phyloP scores from a whole-genome alignment of 2,797 vertebrate genomes.

The Tarsius wallacei region DNA sequence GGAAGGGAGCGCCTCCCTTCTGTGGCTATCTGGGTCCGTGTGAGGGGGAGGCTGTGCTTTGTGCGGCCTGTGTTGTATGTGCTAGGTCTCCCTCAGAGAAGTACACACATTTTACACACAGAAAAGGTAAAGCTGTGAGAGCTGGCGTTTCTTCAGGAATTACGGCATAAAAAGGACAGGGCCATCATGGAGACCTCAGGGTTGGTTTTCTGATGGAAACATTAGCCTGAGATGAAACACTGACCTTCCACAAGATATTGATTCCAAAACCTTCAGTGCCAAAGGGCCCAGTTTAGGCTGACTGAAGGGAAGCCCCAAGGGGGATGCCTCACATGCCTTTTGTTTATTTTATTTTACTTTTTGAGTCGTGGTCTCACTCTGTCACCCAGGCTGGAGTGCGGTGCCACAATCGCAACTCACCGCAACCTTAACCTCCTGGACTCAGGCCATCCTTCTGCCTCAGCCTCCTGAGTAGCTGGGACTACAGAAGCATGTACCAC shows the following conservation, averaged over 20 bases:
- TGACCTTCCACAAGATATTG: background rate
- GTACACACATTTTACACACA: background rate
- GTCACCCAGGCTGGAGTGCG: too few species aligned
- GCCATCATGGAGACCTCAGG: background rate
- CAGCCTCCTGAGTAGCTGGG: too few species aligned
- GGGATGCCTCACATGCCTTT: fast-evolving
- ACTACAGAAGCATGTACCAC: too few species aligned
- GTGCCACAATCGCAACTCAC: too few species aligned
- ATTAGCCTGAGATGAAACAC: background rate
- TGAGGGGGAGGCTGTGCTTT: background rate
- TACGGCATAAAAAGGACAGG: background rate
- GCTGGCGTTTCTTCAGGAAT: background rate
- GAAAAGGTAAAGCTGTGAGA: background rate
- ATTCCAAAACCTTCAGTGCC: background rate
- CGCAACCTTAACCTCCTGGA: too few species aligned
- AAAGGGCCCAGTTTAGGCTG: background rate
- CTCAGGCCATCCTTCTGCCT: too few species aligned
- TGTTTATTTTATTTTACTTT: too few species aligned
- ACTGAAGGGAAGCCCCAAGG: background rate
- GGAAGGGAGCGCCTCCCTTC: background rate
- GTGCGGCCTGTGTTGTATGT: fast-evolving
- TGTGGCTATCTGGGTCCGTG: background rate
- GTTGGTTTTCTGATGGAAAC: background rate
- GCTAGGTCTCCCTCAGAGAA: background rate
- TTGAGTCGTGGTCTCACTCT: too few species aligned